Evolutionary conservation across 1,140 invertebrate genomes (phyloP), one percentile per base, ranked within the genome.

Genomic region (Papilio polyxenes): DNA sequence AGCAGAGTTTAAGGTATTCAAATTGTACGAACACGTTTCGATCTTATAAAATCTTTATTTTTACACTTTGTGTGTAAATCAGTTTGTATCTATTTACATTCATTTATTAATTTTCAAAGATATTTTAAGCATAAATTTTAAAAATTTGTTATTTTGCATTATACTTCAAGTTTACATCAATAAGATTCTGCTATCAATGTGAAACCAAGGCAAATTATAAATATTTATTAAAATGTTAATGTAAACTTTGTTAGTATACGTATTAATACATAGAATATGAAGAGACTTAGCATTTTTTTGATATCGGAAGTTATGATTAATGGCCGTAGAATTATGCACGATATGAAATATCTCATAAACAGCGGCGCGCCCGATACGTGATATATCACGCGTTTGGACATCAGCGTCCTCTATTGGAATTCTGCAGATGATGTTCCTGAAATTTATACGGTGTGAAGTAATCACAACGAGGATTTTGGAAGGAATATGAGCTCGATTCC

Each of bases 341-440:
- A 91, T 93, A 94, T 94, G 91, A 93, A 93, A 94, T 94, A 93
- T 93, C 89, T 93, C 89, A 93, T 93, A 94, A 94, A 94, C 91
- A 94, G 90, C 84, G 87, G 85, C 80, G 85, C 85, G 78, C 82
- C 82, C 82, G 80, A 86, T 84, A 85, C 89, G 89, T 88, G 89
- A 94, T 94, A 93, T 93, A 92, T 94, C 92, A 94, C 86, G 86
- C 89, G 88, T 92, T 92, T 89, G 92, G 92, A 93, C 92, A 92
- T 92, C 90, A 91, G 88, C 89, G 88, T 89, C 88, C 88, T 86
- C 88, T 92, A 92, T 93, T 93, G 92, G 91, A 92, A 92, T 94
- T 92, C 90, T 92, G 89, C 91, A 87, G 92, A 92, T 92, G 89
- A 93, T 91, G 86, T 91, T 91, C 88, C 87, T 87, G 86, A 91